These are phyloP conservation scores for Sorex fumeus DNA, from an alignment of 2,113 vertebrate genomes.

Conservation along the genomic window DNA sequence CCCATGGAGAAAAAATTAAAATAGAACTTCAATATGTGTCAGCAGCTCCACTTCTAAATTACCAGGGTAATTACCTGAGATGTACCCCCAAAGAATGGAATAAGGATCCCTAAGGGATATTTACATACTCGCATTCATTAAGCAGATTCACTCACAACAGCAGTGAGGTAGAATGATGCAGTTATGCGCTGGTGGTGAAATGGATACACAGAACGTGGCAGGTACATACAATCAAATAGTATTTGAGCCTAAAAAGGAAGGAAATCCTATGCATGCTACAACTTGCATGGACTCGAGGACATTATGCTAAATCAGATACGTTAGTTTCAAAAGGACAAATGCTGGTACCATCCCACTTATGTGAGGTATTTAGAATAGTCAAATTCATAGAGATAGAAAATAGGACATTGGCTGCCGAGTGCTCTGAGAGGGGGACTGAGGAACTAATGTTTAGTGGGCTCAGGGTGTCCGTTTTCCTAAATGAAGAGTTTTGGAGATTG, in stretches of 20 bases:
- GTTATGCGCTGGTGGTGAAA: too few species aligned
- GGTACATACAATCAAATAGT: neutral
- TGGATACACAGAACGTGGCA: neutral
- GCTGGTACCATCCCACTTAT: neutral
- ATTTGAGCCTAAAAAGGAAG: neutral
- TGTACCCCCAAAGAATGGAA: neutral
- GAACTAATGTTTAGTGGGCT: neutral
- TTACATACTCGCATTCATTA: neutral
- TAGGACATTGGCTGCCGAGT: neutral
- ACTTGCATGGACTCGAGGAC: neutral
- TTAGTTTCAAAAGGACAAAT: neutral
- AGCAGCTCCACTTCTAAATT: neutral
- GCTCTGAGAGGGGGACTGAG: neutral
- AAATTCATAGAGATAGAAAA: neutral
- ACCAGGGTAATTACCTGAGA: too few species aligned
- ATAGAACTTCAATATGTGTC: neutral
- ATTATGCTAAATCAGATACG: neutral
- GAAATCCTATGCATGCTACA: constrained; percentile 2
- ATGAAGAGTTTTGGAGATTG: neutral
- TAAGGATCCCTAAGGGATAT: neutral
- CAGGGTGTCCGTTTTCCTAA: neutral
- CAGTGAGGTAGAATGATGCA: neutral
- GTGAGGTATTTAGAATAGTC: neutral
- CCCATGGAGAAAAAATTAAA: neutral
- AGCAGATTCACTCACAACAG: neutral